Evolutionary conservation across 2,888 invertebrate species (phyloP), one percentile per base, ranked within the genome.

Genomic region (Atrina japonica): DNA sequence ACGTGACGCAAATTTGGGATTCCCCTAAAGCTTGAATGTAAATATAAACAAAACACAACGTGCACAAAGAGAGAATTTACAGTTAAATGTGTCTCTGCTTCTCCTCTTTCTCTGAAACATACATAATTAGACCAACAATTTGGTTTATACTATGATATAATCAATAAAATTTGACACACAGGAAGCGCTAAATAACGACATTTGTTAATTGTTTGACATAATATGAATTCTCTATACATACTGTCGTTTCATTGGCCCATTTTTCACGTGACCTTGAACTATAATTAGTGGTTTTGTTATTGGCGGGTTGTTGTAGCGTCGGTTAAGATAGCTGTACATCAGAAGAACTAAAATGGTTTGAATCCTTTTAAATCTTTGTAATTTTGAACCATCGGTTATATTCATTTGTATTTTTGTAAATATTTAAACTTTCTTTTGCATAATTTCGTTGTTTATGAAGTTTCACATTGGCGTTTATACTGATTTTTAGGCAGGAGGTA

Each of bases 401-500:
- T 40, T 53, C 35, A 16, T 56, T 23, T 16, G 23, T 40, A 21
- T 3, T 29, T 21, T 30, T 23, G 43, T 11, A 45, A 47, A 45
- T n/a, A 3, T n/a, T n/a, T 16, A 23, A 16, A 5, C 30, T 30
- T 35, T 21, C 2, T 40, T 21, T 7, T 30, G 2, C 7, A 23
- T 21, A n/a, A n/a, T 25, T 75, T 76, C 74, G 73, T 52, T 35
- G 43, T 63, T 77, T 47, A 60, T 65, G 50, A 58, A n/a, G 53
- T 43, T 40, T 40, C 40, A 18, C 23, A 47, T 21, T 27, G 16
- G 50, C 73, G 67, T 66, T 68, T 74, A 67, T 72, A 50, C 66
- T 69, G 69, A 73, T 79, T 84, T 53, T 74, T 81, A 92, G 99
- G 98, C 99, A 94, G 99, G 99, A 92, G 99, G 99, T 91, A 99